phyloP scores from a whole-genome alignment of 1,140 invertebrate genomes.

The Aphidius ervi region DNA sequence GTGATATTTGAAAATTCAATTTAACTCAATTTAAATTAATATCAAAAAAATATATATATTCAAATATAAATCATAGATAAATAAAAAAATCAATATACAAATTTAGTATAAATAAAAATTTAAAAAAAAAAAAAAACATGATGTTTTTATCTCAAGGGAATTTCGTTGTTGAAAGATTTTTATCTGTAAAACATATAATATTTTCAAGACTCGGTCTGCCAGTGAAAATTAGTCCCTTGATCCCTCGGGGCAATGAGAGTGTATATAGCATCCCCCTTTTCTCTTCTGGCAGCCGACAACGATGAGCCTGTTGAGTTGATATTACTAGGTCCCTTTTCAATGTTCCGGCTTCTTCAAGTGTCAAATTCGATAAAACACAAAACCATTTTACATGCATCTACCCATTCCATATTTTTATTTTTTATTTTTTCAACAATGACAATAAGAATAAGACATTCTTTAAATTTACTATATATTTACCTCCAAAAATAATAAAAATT shows the following conservation, averaged over 20 bases:
- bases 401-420: neutral
- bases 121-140: slow-evolving; percentile 7
- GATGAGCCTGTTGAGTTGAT: slow-evolving; percentile 29
- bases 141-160: slow-evolving; percentile 3
- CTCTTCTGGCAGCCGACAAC: slow-evolving; percentile 17
- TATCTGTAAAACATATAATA: slow-evolving; percentile 8
- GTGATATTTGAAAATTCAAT: no score
- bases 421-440: neutral
- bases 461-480: no score
- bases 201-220: slow-evolving; percentile 28
- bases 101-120: neutral
- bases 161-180: slow-evolving; percentile 13
- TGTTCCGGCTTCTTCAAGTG: slow-evolving; percentile 52
- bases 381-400: slow-evolving; percentile 8
- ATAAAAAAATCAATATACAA: slow-evolving; percentile 8
- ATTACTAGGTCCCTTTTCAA: slow-evolving; percentile 50
- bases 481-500: no score
- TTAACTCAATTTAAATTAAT: neutral
- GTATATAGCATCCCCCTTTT: slow-evolving; percentile 19
- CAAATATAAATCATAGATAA: neutral
- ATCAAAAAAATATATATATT: neutral
- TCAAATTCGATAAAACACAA: slow-evolving; percentile 51
- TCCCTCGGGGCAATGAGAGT: slow-evolving; percentile 41
- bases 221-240: slow-evolving; percentile 47
- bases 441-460: no score